These are phyloP conservation scores for Sebastiscus albofasciatus DNA, from an alignment of 2,797 vertebrate species.

Conservation along the genomic window DNA sequence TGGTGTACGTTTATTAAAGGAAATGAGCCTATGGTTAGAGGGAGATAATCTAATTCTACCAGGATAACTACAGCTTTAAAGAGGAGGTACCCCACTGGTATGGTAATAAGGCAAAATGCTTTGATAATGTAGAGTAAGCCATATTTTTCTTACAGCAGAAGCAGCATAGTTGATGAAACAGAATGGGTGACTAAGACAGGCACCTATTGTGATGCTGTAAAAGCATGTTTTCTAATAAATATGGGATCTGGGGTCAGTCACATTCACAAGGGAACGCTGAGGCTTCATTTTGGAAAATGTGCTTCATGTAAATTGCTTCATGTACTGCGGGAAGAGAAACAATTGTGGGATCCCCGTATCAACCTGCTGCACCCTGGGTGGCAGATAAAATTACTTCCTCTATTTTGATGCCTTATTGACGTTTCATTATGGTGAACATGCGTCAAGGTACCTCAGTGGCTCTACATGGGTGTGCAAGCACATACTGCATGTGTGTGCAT, in stretches of 20 bases:
- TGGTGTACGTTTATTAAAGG: conserved; percentile 75
- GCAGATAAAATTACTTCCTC: conserved; percentile 57
- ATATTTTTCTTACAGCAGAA: conserved; percentile 32
- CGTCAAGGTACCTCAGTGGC: neutral
- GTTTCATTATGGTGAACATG: conserved; percentile 70
- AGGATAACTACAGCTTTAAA: conserved; percentile 42
- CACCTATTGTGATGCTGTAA: neutral
- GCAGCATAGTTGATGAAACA: neutral
- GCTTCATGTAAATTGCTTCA: conserved; percentile 22
- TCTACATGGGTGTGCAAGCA: neutral
- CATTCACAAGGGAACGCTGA: neutral
- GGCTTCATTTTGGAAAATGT: conserved; percentile 11
- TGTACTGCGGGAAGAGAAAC: conserved; percentile 2
- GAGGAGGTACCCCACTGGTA: conserved; percentile 25
- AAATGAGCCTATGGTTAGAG: conserved; percentile 57
- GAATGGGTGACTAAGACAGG: neutral
- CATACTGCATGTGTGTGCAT: neutral
- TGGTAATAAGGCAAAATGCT: conserved; percentile 38
- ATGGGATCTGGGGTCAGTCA: conserved; percentile 13
- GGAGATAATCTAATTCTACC: conserved; percentile 57
- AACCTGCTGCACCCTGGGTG: conserved; percentile 8
- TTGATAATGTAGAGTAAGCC: neutral
- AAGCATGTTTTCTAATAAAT: conserved; percentile 29
- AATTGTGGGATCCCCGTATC: neutral
- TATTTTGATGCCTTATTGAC: conserved; percentile 68